Evolutionary conservation across 2,113 vertebrate species (phyloP), one percentile per base, ranked within the genome.

Genomic region (Chionodraco myersi): DNA sequence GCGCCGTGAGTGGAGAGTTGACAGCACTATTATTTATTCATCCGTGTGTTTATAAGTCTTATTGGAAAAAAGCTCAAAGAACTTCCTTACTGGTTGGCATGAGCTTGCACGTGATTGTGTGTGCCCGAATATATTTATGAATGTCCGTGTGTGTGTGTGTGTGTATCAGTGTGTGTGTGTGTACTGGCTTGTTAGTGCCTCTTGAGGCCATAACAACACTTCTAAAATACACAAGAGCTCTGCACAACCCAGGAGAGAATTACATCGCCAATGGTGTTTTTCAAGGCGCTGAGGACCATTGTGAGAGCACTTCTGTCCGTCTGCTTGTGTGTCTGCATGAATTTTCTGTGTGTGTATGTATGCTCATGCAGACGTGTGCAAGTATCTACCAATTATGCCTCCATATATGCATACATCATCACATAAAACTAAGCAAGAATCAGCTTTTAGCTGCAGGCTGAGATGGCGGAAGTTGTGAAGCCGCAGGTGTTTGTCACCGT

Each of bases 11-110:
- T 65, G 53, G 64, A 71, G 72, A 69, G 59, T 60, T 86, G 84
- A 89, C 82, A 77, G 62, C 51, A 21, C 4, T 26, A 87, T 91
- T 83, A 92, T 87, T 90, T 85, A 89, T 93, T 91, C 79, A 92
- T 84, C 7, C 23, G 10, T n/a, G 66, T 78, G 78, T 91, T 90
- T 82, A 82, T 87, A 72, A 90, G 59, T 82, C 64, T 70, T 86
- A 80, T 81, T 89, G 63, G 36, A 79, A 53, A 11, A 59, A 53
- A 68, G 53, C 62, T 72, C 23, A 74, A 77, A 72, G 36, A 75
- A 41, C 15, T 65, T 75, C 64, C 2, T 26, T 45, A 57, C 58
- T 75, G 53, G 34, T 13, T 75, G 21, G 4, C 18, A 49, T 65
- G 72, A 69, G 67, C 18, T 11, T 45, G 53, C 11, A 34, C 7